phyloP scores from a whole-genome alignment of 2,797 vertebrate species.

The Spinus olivaceus region DNA sequence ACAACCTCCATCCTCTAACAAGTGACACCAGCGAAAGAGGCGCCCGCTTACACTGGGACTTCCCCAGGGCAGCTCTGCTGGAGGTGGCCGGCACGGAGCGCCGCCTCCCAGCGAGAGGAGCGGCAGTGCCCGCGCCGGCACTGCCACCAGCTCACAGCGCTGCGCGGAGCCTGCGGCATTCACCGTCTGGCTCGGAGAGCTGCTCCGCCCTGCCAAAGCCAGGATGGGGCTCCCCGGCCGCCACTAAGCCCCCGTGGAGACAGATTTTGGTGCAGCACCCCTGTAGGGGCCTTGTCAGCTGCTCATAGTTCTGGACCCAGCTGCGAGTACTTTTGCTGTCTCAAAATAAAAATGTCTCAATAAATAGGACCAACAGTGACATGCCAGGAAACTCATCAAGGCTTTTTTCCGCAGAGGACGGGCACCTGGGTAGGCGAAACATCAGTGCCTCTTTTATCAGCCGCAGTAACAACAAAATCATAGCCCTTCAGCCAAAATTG shows the following conservation, averaged over 20 bases:
- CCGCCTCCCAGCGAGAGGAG: accelerated
- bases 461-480: not conserved
- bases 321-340: not conserved
- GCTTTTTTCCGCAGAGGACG: not conserved
- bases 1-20: accelerated
- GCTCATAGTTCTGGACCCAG: accelerated
- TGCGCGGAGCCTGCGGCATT: accelerated
- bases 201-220: accelerated
- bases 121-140: accelerated
- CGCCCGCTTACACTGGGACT: accelerated
- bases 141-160: accelerated
- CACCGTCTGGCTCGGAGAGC: accelerated
- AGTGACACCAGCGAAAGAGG: accelerated
- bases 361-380: accelerated
- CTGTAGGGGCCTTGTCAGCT: accelerated
- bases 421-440: not conserved
- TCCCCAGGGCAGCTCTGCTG: accelerated
- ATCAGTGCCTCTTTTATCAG: not conserved
- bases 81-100: accelerated
- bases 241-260: accelerated
- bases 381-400: not conserved
- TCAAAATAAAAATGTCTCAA: not conserved
- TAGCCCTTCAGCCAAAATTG: not conserved
- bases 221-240: too few species aligned
- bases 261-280: not conserved